Conservation (phyloP, 2,797 vertebrate species). For the Chelon labrosus region DNA sequence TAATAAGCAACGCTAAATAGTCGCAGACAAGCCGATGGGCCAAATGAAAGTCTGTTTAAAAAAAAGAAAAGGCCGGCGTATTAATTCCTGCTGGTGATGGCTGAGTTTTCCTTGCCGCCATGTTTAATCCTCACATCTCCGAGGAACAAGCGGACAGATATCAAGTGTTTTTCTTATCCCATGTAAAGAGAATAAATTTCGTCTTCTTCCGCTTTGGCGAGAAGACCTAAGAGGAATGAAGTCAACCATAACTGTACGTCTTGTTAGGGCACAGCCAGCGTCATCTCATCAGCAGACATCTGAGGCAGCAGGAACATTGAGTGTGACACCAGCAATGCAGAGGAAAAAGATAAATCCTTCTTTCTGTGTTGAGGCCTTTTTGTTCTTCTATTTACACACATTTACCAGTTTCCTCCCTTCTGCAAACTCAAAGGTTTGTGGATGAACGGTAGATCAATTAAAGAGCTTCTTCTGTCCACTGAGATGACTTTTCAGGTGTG, state of each 20-base stretch:
- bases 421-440: slow-evolving; percentile 41
- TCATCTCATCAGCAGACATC: slow-evolving; percentile 36
- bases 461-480: slow-evolving; percentile 59
- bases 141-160: slow-evolving; percentile 23
- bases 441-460: slow-evolving; percentile 63
- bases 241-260: slow-evolving; percentile 28
- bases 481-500: slow-evolving; percentile 55
- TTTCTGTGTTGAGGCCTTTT: slow-evolving; percentile 29
- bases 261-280: slow-evolving; percentile 42
- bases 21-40: slow-evolving; percentile 44
- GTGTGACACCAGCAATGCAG: slow-evolving; percentile 55
- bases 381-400: slow-evolving; percentile 59
- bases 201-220: slow-evolving; percentile 17
- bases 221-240: slow-evolving; percentile 28
- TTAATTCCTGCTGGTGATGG: slow-evolving; percentile 68
- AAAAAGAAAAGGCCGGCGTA: slow-evolving; percentile 11
- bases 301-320: slow-evolving; percentile 39
- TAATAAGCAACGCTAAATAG: slow-evolving; percentile 64
- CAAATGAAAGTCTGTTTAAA: slow-evolving; percentile 41
- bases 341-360: slow-evolving; percentile 32
- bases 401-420: slow-evolving; percentile 31
- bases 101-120: slow-evolving; percentile 26
- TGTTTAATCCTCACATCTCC: slow-evolving; percentile 42
- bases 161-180: slow-evolving; percentile 9
- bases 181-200: slow-evolving; percentile 12